Percentiles rank a stretch among this genome's conserved stretches.
phyloP scores from a whole-genome alignment of 2,113 vertebrate species.

The Nannobrachium achirus region DNA sequence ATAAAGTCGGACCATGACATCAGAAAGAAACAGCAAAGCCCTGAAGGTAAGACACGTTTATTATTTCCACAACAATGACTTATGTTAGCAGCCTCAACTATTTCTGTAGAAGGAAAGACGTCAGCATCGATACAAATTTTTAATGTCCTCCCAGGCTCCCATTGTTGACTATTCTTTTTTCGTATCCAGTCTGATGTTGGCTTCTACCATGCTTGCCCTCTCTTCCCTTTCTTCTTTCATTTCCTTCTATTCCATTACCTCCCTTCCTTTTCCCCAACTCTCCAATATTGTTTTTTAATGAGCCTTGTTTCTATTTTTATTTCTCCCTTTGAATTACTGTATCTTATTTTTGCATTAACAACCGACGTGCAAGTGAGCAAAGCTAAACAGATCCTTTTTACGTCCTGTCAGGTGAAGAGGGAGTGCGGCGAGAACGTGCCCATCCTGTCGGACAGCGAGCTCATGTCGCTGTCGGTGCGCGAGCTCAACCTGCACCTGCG shows the following conservation, averaged over 20 bases:
- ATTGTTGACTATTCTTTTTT: background rate
- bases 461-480: constrained; percentile 96
- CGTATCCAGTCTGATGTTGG: constrained; percentile 1
- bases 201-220: background rate
- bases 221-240: background rate
- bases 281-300: background rate
- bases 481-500: constrained; percentile 97
- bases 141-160: no score
- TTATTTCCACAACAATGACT: constrained; percentile 15
- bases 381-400: background rate
- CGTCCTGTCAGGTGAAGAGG: constrained; percentile 89
- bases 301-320: background rate
- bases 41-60: constrained; percentile 88
- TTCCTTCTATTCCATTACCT: background rate
- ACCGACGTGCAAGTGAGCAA: no score
- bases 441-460: constrained; percentile 94
- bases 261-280: background rate
- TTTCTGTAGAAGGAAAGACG: constrained; percentile 4
- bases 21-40: constrained; percentile 97
- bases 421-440: constrained; percentile 98
- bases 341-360: background rate
- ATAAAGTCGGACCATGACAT: constrained; percentile 86
- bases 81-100: background rate
- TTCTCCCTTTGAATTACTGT: background rate
- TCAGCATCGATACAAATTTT: background rate